A percentile compares a stretch with the other conserved stretches of the same genome.
Conservation (phyloP, 2,113 vertebrate species). For the Nanorana parkeri region DNA sequence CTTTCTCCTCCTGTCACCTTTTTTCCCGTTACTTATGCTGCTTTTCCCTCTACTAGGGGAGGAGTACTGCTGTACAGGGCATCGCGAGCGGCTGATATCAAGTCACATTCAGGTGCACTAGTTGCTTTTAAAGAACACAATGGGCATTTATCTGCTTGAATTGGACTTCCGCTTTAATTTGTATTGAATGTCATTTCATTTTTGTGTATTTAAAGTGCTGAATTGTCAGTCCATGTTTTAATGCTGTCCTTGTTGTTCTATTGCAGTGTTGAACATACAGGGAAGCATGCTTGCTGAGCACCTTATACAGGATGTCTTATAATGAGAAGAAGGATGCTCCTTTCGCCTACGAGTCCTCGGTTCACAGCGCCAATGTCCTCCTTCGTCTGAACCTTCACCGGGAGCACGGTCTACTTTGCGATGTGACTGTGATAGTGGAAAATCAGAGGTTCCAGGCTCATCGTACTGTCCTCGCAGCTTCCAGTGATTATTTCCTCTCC, state of each 20-base stretch:
- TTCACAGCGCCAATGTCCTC: constrained; percentile 74
- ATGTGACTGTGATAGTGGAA: constrained; percentile 85
- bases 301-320: constrained; percentile 76
- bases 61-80: no score
- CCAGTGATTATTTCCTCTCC: constrained; percentile 87
- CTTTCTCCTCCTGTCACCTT: no score
- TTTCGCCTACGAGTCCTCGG: constrained; percentile 79
- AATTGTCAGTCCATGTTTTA: not conserved
- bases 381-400: constrained; percentile 77
- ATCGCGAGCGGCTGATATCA: no score
- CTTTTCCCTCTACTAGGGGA: no score
- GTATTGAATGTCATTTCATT: no score
- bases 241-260: constrained; percentile 28
- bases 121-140: no score
- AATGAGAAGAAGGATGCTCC: constrained; percentile 71
- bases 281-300: constrained; percentile 75
- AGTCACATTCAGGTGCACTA: no score
- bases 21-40: no score
- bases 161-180: no score
- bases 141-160: no score
- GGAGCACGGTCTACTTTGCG: constrained; percentile 75
- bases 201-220: no score
- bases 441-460: constrained; percentile 86
- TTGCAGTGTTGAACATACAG: constrained; percentile 62
- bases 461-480: constrained; percentile 87